Percentiles rank a stretch among this genome's conserved stretches.
Conservation (phyloP, 35 echinoderm and acorn worm genomes). For the Strongylocentrotus purpuratus region DNA sequence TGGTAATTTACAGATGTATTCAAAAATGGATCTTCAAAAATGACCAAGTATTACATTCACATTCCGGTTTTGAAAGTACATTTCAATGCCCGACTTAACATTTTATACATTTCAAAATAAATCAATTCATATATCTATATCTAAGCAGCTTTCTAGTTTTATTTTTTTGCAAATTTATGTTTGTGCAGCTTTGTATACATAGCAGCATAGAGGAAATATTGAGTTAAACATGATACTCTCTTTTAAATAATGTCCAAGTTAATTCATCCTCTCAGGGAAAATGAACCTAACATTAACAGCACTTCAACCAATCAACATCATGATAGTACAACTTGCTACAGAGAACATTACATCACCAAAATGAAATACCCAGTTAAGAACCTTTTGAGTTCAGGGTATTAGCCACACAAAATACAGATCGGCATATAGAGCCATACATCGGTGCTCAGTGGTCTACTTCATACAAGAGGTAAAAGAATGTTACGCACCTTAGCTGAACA, state of each 20-base stretch:
- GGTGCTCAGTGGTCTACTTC: no score
- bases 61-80: neutral
- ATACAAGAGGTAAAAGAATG: no score
- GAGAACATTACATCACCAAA: neutral
- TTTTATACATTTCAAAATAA: neutral
- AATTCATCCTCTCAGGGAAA: neutral
- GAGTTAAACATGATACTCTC: neutral
- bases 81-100: neutral
- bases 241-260: neutral
- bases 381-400: neutral
- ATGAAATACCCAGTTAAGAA: neutral
- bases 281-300: neutral
- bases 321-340: neutral
- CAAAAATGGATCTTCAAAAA: neutral
- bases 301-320: neutral
- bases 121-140: constrained; percentile 14
- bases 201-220: neutral
- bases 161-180: neutral
- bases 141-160: neutral
- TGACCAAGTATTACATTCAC: neutral
- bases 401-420: neutral
- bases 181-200: neutral
- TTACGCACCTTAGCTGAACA: no score
- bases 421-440: neutral
- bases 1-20: constrained; percentile 4